phyloP scores from a whole-genome alignment of 2,888 invertebrate species.

The Clostera curtula region DNA sequence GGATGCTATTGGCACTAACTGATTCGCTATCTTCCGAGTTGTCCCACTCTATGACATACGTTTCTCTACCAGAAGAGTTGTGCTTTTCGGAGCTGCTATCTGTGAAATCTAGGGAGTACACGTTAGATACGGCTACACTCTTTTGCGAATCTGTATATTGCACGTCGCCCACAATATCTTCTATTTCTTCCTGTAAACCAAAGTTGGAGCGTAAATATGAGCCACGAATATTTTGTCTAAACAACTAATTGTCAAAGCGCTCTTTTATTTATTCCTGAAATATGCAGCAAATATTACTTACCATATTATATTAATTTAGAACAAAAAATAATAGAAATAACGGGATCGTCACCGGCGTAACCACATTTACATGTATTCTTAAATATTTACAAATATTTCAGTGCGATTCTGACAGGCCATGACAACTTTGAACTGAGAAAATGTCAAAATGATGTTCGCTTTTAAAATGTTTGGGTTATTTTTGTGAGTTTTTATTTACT shows the following conservation, averaged over 20 bases:
- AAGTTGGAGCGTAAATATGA: too few relatives aligned
- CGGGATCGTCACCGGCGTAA: slow-evolving; percentile 32
- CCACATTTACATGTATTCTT: slow-evolving; percentile 35
- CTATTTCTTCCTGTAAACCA: slow-evolving; percentile 54
- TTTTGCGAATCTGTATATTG: slow-evolving; percentile 58
- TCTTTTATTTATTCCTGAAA: too few relatives aligned
- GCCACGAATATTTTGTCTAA: too few relatives aligned
- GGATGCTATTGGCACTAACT: slow-evolving; percentile 25
- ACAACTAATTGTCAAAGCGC: too few relatives aligned
- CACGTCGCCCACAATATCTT: slow-evolving; percentile 50
- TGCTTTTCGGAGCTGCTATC: slow-evolving; percentile 55
- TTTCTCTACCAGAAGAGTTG: slow-evolving; percentile 56
- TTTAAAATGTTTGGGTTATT: slow-evolving; percentile 9
- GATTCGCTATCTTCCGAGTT: slow-evolving; percentile 51
- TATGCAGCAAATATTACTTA: too few relatives aligned
- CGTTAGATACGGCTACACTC: slow-evolving; percentile 53
- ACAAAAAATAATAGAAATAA: slow-evolving; percentile 48
- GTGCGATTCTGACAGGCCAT: slow-evolving; percentile 62
- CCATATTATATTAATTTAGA: slow-evolving; percentile 57
- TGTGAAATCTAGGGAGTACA: slow-evolving; percentile 55
- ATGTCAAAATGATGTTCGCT: slow-evolving; percentile 25
- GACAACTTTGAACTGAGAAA: slow-evolving; percentile 47
- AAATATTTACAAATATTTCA: slow-evolving; percentile 57
- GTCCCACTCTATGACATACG: slow-evolving; percentile 52
- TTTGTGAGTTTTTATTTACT: too few relatives aligned